Conservation (phyloP, 2,888 invertebrate species). For the Cosmopolites sordidus region DNA sequence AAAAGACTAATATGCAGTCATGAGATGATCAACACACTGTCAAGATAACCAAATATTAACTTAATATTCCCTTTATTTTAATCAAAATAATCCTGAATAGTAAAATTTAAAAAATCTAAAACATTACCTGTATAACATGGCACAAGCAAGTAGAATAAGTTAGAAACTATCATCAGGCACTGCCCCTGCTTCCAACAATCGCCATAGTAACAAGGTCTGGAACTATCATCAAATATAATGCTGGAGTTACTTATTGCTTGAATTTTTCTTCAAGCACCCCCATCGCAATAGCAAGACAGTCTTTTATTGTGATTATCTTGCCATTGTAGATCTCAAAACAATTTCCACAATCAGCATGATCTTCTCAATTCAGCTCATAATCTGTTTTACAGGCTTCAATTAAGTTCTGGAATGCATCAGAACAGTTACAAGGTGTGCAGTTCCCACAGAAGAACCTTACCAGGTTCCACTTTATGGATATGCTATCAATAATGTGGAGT, state of each 20-base stretch:
- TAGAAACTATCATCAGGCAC: conserved; percentile 75
- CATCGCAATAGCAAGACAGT: conserved; percentile 48
- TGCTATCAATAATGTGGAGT: conserved; percentile 65
- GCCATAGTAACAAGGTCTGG: conserved; percentile 71
- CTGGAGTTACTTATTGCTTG: conserved; percentile 50
- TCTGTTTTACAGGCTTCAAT: conserved; percentile 35
- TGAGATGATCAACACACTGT: too few relatives aligned
- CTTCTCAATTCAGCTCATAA: conserved; percentile 35
- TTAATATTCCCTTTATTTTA: too few relatives aligned
- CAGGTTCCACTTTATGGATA: conserved; percentile 81
- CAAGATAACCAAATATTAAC: too few relatives aligned
- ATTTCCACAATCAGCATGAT: not conserved
- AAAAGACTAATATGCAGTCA: too few relatives aligned
- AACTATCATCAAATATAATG: conserved; percentile 66
- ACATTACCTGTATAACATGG: conserved; percentile 58
- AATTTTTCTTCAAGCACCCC: conserved; percentile 39
- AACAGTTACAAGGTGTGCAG: conserved; percentile 43
- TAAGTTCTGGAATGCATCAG: conserved; percentile 36
- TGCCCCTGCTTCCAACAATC: conserved; percentile 72
- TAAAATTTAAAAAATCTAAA: not conserved
- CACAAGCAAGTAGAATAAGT: conserved; percentile 75
- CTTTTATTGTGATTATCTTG: conserved; percentile 22
- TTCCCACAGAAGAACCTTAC: conserved; percentile 73
- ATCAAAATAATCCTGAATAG: too few relatives aligned
- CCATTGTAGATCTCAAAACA: conserved; percentile 33